Conservation (phyloP, 2,113 vertebrate genomes). For the Calyptommatus sinebrachiatus region DNA sequence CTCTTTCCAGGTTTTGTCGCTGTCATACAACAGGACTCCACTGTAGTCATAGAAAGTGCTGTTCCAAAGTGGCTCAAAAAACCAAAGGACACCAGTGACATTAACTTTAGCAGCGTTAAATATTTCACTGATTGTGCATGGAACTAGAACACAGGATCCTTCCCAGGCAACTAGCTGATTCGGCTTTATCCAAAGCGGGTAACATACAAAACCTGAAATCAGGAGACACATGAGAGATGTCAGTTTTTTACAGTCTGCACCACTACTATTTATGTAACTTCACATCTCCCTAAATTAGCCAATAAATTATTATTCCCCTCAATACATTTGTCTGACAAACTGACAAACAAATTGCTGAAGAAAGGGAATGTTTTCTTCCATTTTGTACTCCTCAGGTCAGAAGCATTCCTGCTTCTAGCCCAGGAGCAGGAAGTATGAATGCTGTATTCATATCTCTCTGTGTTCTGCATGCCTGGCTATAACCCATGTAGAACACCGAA, state of each 20-base stretch:
- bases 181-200: neutral
- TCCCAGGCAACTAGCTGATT: neutral
- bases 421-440: too few relatives aligned
- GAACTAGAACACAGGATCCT: conserved; percentile 14
- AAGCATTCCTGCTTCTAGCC: too few relatives aligned
- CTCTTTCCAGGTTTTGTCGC: neutral
- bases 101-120: neutral
- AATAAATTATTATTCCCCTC: too few relatives aligned
- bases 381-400: too few relatives aligned
- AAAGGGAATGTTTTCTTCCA: too few relatives aligned
- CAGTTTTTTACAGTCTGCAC: neutral
- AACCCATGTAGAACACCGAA: too few relatives aligned
- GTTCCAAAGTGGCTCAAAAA: neutral
- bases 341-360: neutral
- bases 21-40: conserved; percentile 1
- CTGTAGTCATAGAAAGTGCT: rapidly evolving
- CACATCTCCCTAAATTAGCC: neutral
- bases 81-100: neutral
- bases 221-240: neutral
- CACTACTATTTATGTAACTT: neutral
- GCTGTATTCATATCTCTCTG: too few relatives aligned
- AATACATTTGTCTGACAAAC: neutral
- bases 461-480: too few relatives aligned
- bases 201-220: conserved; percentile 1
- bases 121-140: neutral